Conservation (phyloP, 2,113 vertebrate genomes). For the Silurus meridionalis region DNA sequence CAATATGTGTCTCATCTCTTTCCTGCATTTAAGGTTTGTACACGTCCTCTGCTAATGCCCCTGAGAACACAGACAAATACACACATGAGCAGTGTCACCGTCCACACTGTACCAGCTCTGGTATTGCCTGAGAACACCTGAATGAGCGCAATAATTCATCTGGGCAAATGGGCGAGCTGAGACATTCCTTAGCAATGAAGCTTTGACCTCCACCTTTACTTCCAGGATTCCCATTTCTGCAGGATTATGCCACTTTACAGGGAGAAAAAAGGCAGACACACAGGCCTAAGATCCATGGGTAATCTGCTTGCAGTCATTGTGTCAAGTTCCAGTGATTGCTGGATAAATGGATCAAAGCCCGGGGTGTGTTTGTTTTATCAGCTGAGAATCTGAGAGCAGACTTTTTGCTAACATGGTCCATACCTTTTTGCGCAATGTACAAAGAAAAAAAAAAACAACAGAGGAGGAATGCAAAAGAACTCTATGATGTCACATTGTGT, state of each 20-base stretch:
- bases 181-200: slow-evolving; percentile 53
- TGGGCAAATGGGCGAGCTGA: slow-evolving; percentile 30
- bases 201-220: slow-evolving; percentile 43
- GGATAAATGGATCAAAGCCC: slow-evolving; percentile 68
- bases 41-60: neutral
- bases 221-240: neutral
- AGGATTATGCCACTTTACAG: slow-evolving; percentile 8
- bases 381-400: slow-evolving; percentile 73
- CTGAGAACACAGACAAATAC: neutral
- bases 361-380: slow-evolving; percentile 70
- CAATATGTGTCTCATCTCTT: neutral
- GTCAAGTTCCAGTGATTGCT: slow-evolving; percentile 65
- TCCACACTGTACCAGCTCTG: slow-evolving; percentile 30
- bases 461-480: slow-evolving; percentile 34
- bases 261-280: slow-evolving; percentile 36
- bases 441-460: slow-evolving; percentile 4
- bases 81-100: slow-evolving; percentile 17
- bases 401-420: slow-evolving; percentile 62
- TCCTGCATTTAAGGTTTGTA: neutral
- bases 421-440: slow-evolving; percentile 63
- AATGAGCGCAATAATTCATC: slow-evolving; percentile 41
- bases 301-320: slow-evolving; percentile 64
- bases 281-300: slow-evolving; percentile 38
- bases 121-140: slow-evolving; percentile 3
- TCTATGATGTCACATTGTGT: slow-evolving; percentile 77